phyloP scores from a whole-genome alignment of 1,140 invertebrate genomes.

The Formica selysi region DNA sequence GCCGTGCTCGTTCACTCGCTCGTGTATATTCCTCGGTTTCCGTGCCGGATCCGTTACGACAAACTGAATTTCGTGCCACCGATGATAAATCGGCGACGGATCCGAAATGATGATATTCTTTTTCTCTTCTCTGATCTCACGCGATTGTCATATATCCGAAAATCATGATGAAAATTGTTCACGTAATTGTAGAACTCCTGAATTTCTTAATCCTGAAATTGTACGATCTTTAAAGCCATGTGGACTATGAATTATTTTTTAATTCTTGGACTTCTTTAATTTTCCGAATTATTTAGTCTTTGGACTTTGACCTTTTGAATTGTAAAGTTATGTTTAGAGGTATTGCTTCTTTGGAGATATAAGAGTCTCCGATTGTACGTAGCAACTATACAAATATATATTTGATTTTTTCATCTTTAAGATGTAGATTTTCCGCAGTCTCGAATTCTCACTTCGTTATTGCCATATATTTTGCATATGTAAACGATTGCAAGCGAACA shows the following conservation, averaged over 20 bases:
- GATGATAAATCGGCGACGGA: conserved; percentile 22
- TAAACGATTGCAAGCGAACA: conserved; percentile 40
- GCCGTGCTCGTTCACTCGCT: neutral
- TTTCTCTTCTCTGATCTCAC: too few species aligned
- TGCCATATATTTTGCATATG: conserved; percentile 44
- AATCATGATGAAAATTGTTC: neutral
- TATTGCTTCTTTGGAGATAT: neutral
- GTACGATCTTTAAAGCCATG: neutral
- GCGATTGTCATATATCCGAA: neutral
- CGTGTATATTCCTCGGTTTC: neutral
- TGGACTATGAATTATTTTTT: neutral
- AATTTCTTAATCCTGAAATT: neutral
- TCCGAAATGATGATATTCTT: neutral
- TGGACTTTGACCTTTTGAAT: neutral
- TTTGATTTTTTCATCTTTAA: neutral
- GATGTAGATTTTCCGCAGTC: neutral
- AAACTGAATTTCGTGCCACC: conserved; percentile 44
- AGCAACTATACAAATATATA: neutral
- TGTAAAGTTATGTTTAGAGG: neutral
- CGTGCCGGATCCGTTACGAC: conserved; percentile 47
- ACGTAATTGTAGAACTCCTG: neutral
- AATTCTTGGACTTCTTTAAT: neutral
- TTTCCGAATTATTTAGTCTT: neutral
- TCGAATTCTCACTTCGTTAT: conserved; percentile 32
- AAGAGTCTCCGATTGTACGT: too few species aligned